Base-by-base conservation (phyloP, 2,797 vertebrate genomes). In the Harpagifer antarcticus region DNA sequence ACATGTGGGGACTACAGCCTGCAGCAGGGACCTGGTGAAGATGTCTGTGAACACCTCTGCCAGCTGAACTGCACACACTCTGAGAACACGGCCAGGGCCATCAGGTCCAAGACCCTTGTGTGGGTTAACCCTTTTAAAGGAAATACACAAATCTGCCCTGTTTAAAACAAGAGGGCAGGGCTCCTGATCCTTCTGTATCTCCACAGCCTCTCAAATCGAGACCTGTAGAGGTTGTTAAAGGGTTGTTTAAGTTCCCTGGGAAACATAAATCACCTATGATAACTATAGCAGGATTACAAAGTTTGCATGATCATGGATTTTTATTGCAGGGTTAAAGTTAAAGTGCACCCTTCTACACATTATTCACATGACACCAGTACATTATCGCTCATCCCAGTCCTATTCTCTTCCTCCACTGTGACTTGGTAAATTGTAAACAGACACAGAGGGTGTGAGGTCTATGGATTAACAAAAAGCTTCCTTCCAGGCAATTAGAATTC, bases 401-500 rank as follows among this genome's bases (percentile, higher is more conserved):
- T 69, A 55, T 47, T 23, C 71, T 49, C 61, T 49, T 44, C 68
- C 61, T 70, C 49, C 19, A n/a, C 74, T 58, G 13, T 70, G 76
- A 12, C 64, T 74, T 75, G 8, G 33, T 37, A 62, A 72, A 19
- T 70, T 75, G 59, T 62, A 56, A 76, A 83, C 62, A 10, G 58
- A 58, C 69, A 54, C 70, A 63, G 68, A 72, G 54, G 71, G 75
- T 37, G 23, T 49, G 52, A 68, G 40, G 64, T 76, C 45, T 54
- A 7, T 54, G 15, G 81, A 75, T 84, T 59, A 67, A 67, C 44
- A 76, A 67, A 76, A 44, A 1, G 57, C 43, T 75, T 79, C 31
- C 56, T 78, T 58, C 50, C 61, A 58, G 61, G 67, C 68, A 72
- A 81, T 73, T 72, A 74, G 19, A 57, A 82, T 77, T 74, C 40